Evolutionary conservation across 1,140 invertebrate genomes (phyloP).

Genomic region (Nylanderia fulva): DNA sequence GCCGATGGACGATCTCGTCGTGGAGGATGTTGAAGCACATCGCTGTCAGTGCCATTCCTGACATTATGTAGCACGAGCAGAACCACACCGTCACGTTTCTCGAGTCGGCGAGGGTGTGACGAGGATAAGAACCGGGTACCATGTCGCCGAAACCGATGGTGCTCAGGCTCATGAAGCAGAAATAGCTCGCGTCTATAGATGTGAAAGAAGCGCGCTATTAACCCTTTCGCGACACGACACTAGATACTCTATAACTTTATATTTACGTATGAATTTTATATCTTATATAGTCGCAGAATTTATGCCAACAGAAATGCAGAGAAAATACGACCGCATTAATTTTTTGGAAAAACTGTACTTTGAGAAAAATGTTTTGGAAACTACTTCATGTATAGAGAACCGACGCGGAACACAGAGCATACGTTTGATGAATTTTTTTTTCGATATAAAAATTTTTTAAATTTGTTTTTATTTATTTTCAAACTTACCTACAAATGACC

Average conservation of each 20-base stretch:
- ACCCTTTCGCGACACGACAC: background rate
- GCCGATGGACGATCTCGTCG: constrained; percentile 94
- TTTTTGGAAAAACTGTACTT: background rate
- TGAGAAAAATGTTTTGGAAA: background rate
- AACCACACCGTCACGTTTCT: constrained; percentile 92
- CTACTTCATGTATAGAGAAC: background rate
- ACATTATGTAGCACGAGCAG: constrained; percentile 97
- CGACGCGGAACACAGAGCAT: background rate
- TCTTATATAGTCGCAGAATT: background rate
- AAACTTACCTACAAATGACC: constrained; percentile 89
- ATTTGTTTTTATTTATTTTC: no score
- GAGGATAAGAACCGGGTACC: constrained; percentile 91
- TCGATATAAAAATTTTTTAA: no score
- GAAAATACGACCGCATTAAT: background rate
- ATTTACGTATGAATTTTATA: background rate
- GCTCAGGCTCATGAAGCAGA: constrained; percentile 97
- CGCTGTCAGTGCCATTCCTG: constrained; percentile 97
- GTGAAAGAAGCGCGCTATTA: constrained; percentile 50
- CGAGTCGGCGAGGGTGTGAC: constrained; percentile 87
- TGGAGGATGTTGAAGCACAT: constrained; percentile 99
- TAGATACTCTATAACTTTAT: background rate
- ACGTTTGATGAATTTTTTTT: background rate
- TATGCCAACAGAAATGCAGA: background rate
- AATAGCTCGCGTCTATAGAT: constrained; percentile 93
- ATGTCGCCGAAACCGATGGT: constrained; percentile 97